Evolutionary conservation across 2,113 vertebrate species (phyloP), one percentile per base, ranked within the genome.

Genomic region (Caranx melampygus): DNA sequence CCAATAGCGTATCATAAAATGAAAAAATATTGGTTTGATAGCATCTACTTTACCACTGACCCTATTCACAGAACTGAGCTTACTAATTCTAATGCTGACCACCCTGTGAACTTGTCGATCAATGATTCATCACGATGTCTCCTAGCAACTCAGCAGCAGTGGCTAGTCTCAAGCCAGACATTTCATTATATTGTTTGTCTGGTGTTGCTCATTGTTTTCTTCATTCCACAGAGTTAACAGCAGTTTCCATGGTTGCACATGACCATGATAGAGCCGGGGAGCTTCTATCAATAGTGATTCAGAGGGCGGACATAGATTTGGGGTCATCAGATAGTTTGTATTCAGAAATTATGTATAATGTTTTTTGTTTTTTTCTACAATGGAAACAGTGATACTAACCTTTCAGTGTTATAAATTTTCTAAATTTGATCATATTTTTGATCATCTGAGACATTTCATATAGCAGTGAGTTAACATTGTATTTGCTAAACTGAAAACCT

Each of bases 171-270:
- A 66, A 33, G 7, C 49, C 68, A 89, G 75, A 87, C 79, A 54
- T 83, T 64, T 81, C 82, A 83, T 83, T 82, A 78, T 81, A 67
- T 82, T 84, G 89, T 82, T 88, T 86, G 87, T 88, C 85, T 80
- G 69, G 62, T 44, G 73, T 44, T 72, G 54, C 82, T 85, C 81
- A 85, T 85, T 88, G 88, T 85, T 88, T 83, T 72, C 82, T 35
- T 88, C 90, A 90, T 92, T 93, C 90, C 89, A 60, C 58, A 45
- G 80, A 76, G 79, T 78, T 67, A 62, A 67, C 71, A 69, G 58
- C 34, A 9, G 84, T 49, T 75, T 74, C 89, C 89, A 72, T 91
- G 84, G 85, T 7, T 65, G 68, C 86, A 59, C 82, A 84, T 62
- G 81, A 81, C 61, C 51, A 34, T 64, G 67, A 44, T 12, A 77